phyloP scores from a whole-genome alignment of 1,140 invertebrate species.

The Scylla paramamosain region DNA sequence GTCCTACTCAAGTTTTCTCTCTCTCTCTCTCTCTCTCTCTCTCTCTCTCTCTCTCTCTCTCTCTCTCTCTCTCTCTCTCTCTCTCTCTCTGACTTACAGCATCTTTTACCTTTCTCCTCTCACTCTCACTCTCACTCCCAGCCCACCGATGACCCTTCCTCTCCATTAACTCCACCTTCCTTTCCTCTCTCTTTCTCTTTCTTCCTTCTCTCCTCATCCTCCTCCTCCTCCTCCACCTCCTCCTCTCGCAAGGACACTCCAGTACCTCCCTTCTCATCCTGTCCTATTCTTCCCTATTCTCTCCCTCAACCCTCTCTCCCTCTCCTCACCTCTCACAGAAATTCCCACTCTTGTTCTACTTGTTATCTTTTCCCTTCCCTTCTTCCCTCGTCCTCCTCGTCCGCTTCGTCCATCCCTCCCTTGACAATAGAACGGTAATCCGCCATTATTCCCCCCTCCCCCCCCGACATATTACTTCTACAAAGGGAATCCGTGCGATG shows the following conservation, averaged over 20 bases:
- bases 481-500: conserved; percentile 43
- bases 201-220: not conserved
- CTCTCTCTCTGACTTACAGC: not conserved
- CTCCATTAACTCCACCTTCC: not conserved
- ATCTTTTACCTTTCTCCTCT: not conserved
- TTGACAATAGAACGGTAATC: conserved; percentile 60
- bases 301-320: not conserved
- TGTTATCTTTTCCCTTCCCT: not conserved
- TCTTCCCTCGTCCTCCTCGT: not conserved
- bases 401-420: not conserved
- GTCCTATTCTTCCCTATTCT: not conserved
- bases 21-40: conserved; percentile 49
- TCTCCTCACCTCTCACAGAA: not conserved
- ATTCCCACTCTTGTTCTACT: not conserved
- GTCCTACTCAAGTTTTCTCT: not conserved
- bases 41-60: conserved; percentile 49
- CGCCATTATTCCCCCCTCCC: not conserved
- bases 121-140: not conserved
- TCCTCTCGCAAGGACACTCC: not conserved
- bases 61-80: not conserved
- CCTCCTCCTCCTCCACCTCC: not conserved
- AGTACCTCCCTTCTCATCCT: not conserved
- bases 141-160: not conserved
- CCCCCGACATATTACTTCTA: conserved; percentile 41
- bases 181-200: not conserved